These are phyloP conservation scores for Hemichromis elongatus DNA, from an alignment of 2,113 vertebrate species.

Conservation along the genomic window DNA sequence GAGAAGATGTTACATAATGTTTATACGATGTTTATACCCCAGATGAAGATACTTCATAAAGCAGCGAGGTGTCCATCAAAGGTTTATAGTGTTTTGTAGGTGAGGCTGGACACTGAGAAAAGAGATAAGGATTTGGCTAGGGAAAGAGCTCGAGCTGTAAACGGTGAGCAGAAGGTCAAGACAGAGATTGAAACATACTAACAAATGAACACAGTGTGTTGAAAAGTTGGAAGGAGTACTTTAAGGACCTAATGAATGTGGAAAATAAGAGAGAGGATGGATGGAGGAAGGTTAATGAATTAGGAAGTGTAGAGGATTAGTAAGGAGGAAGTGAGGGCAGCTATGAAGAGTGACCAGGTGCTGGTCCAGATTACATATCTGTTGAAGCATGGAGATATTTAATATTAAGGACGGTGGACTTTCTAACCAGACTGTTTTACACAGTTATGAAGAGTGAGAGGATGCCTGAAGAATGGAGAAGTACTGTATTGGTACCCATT, in stretches of 20 bases:
- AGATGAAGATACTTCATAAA: not conserved
- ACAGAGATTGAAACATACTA: not conserved
- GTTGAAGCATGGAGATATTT: too few relatives aligned
- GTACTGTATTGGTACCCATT: too few relatives aligned
- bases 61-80: not conserved
- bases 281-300: too few relatives aligned
- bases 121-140: fast-evolving
- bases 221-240: not conserved
- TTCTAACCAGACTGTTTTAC: too few relatives aligned
- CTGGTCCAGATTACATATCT: too few relatives aligned
- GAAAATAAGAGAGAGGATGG: too few relatives aligned
- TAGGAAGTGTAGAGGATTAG: too few relatives aligned
- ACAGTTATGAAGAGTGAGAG: too few relatives aligned
- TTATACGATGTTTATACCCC: not conserved
- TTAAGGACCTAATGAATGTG: fast-evolving
- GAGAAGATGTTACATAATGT: not conserved
- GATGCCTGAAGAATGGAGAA: too few relatives aligned
- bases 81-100: not conserved
- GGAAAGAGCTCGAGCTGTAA: not conserved
- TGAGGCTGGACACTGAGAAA: fast-evolving
- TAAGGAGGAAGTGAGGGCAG: too few relatives aligned
- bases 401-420: too few relatives aligned
- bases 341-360: too few relatives aligned
- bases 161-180: fast-evolving
- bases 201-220: not conserved